phyloP scores from a whole-genome alignment of 2,797 vertebrate genomes.

The Diglossa cyanea region DNA sequence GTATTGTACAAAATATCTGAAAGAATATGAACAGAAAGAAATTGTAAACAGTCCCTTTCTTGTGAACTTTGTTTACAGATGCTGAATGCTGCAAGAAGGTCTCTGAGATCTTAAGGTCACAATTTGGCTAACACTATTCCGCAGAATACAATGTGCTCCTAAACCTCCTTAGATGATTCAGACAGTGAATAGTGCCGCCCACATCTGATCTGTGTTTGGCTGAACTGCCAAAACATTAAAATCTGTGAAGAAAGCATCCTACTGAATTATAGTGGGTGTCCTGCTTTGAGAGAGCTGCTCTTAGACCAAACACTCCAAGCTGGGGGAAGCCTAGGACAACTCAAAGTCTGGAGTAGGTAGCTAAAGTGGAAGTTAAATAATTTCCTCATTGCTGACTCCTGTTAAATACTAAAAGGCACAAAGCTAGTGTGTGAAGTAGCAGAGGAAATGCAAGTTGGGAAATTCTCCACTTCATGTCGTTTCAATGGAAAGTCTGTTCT shows the following conservation, averaged over 20 bases:
- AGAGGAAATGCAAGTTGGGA: neutral
- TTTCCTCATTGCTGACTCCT: neutral
- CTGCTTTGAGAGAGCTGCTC: neutral
- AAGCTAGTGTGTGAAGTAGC: neutral
- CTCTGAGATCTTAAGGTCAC: neutral
- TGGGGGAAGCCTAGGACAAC: neutral
- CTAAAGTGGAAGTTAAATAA: neutral
- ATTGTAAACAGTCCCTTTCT: neutral
- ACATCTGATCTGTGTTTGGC: neutral
- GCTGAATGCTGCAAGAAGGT: neutral
- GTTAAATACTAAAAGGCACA: neutral
- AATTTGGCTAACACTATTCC: neutral
- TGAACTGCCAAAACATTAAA: slow-evolving; percentile 19
- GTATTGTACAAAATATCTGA: neutral
- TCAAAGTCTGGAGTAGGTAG: neutral
- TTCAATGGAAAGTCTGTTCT: neutral
- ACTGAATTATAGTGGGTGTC: neutral
- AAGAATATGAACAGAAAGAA: neutral
- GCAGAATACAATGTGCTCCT: neutral
- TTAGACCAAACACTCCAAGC: neutral
- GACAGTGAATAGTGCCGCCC: neutral
- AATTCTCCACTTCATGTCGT: neutral
- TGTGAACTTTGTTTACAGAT: neutral
- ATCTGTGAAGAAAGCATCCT: neutral
- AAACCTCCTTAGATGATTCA: neutral